A percentile compares a stretch with the other conserved stretches of the same genome.
Conservation (phyloP, 2,113 vertebrate genomes). For the Chlorodrepanis virens region DNA sequence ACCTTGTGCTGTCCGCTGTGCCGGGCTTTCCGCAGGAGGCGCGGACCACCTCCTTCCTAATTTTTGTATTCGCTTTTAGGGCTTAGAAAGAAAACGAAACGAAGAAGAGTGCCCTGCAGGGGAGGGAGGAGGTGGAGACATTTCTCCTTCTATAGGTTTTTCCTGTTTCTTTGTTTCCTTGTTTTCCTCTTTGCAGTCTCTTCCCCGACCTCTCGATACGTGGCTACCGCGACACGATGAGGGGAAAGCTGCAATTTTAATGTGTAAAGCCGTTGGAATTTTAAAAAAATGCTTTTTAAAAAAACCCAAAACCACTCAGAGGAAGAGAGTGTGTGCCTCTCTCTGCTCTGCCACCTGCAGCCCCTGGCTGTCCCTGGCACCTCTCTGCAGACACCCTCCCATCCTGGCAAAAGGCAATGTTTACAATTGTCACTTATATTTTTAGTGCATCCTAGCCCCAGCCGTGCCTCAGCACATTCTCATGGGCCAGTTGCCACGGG, state of each 20-base stretch:
- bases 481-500: not conserved
- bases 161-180: not conserved
- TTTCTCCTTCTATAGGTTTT: not conserved
- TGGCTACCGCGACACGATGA: rapidly evolving
- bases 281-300: not conserved
- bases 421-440: not conserved
- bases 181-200: not conserved
- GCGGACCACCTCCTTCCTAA: not conserved
- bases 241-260: not conserved
- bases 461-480: not conserved
- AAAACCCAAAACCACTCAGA: not conserved
- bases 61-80: rapidly evolving
- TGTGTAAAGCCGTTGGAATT: not conserved
- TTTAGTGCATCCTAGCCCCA: not conserved
- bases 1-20: not conserved
- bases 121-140: not conserved
- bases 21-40: not conserved
- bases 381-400: not conserved
- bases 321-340: rapidly evolving
- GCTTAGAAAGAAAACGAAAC: not conserved
- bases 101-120: not conserved
- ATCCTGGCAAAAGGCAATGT: not conserved
- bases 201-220: not conserved
- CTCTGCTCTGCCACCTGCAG: not conserved
- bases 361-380: rapidly evolving